Conservation (phyloP, 2,113 vertebrate species). For the Prionailurus bengalensis region DNA sequence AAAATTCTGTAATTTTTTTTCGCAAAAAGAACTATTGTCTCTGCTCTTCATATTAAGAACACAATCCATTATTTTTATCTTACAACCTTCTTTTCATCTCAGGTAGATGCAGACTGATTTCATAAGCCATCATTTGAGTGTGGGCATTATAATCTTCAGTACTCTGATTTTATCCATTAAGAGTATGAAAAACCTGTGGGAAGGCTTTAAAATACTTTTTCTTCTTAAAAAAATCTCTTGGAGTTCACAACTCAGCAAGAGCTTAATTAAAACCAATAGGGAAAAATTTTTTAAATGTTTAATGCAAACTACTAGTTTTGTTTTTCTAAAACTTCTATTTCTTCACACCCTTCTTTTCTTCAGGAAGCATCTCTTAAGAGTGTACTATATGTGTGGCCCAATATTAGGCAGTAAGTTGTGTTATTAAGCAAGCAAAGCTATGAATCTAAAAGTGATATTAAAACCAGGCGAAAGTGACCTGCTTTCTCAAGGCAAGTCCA, state of each 20-base stretch:
- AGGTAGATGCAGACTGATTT: not conserved
- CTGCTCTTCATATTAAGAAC: not conserved
- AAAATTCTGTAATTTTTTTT: not conserved
- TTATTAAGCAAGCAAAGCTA: not conserved
- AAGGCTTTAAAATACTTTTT: slow-evolving; percentile 52
- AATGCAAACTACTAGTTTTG: not conserved
- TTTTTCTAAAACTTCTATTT: not conserved
- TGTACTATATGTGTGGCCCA: not conserved
- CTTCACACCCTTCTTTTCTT: not conserved
- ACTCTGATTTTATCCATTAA: slow-evolving; percentile 44
- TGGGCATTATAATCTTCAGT: not conserved
- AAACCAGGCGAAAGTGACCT: not conserved
- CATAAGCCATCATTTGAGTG: not conserved
- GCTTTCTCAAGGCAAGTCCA: not conserved
- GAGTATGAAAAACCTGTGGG: slow-evolving; percentile 26
- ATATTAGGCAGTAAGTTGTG: not conserved
- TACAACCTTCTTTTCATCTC: not conserved
- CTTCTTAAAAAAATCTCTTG: slow-evolving; percentile 10
- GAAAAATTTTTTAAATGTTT: not conserved
- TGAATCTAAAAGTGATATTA: not conserved
- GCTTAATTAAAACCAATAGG: slow-evolving; percentile 61
- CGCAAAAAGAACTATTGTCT: not conserved
- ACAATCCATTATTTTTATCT: slow-evolving; percentile 46
- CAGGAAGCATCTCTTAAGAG: not conserved
- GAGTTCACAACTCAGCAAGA: slow-evolving; percentile 59